phyloP scores from a whole-genome alignment of 2,113 vertebrate species.

The Bubo scandiacus region DNA sequence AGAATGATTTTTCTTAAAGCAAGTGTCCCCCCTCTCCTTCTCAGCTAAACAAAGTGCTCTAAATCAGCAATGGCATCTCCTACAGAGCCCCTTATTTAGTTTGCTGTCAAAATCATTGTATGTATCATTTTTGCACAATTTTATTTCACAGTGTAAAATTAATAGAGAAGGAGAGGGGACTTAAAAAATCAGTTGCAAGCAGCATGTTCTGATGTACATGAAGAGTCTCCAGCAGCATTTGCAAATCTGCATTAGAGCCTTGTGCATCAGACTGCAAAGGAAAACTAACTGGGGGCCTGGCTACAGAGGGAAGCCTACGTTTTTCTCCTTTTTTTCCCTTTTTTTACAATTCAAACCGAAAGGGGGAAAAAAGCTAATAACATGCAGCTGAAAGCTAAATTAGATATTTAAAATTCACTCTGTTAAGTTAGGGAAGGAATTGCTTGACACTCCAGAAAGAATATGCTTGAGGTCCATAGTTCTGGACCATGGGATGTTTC shows the following conservation, averaged over 20 bases:
- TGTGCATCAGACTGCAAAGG: not conserved
- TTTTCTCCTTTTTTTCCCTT: not conserved
- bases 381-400: not conserved
- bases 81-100: not conserved
- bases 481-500: not conserved
- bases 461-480: not conserved
- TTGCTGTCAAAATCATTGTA: not conserved
- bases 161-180: not conserved
- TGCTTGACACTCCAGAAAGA: not conserved
- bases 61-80: not conserved
- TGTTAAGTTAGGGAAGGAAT: not conserved
- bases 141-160: slow-evolving; percentile 21
- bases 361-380: not conserved
- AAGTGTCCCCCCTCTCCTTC: not conserved
- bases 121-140: not conserved
- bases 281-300: not conserved
- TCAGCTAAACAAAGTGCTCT: not conserved
- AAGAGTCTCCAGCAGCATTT: not conserved
- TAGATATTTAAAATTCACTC: not conserved
- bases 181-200: slow-evolving; percentile 18
- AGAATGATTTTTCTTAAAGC: not conserved
- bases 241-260: not conserved
- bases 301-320: not conserved
- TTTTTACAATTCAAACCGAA: not conserved
- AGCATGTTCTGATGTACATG: slow-evolving; percentile 19